These are phyloP conservation scores for Rhinopomastus cyanomelas DNA, from an alignment of 2,113 vertebrate genomes.

Conservation along the genomic window DNA sequence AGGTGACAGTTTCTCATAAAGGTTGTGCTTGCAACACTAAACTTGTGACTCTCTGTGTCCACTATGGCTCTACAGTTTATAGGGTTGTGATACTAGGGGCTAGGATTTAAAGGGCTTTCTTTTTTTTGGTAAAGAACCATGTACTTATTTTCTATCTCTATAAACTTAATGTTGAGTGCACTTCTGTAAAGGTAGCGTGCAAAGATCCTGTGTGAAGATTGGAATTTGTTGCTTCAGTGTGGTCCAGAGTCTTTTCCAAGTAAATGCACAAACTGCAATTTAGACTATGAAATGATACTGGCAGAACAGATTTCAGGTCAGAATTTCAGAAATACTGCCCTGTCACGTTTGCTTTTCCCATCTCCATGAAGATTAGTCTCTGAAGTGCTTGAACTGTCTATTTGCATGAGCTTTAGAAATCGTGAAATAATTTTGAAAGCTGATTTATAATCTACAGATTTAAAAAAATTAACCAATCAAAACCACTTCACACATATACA, in stretches of 20 bases:
- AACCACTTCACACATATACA: not conserved
- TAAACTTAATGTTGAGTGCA: not conserved
- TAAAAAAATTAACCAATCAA: not conserved
- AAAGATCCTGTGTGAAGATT: not conserved
- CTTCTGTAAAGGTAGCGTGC: not conserved
- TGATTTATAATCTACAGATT: not conserved
- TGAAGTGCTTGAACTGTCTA: not conserved
- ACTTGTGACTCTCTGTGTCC: not conserved
- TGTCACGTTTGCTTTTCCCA: not conserved
- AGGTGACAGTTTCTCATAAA: not conserved
- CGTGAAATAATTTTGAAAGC: not conserved
- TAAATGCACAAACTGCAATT: not conserved
- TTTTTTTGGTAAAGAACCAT: not conserved
- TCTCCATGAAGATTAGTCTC: not conserved
- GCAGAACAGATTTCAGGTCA: not conserved
- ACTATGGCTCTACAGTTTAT: not conserved
- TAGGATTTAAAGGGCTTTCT: not conserved
- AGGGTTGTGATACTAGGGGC: not conserved
- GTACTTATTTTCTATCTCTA: not conserved
- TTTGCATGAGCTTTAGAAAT: not conserved
- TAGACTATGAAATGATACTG: not conserved
- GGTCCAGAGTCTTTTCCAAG: not conserved
- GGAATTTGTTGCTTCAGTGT: not conserved
- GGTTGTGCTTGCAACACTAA: not conserved
- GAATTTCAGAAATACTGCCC: not conserved